Evolutionary conservation across 2,888 invertebrate species (phyloP).

Genomic region (Copidosoma aretas): DNA sequence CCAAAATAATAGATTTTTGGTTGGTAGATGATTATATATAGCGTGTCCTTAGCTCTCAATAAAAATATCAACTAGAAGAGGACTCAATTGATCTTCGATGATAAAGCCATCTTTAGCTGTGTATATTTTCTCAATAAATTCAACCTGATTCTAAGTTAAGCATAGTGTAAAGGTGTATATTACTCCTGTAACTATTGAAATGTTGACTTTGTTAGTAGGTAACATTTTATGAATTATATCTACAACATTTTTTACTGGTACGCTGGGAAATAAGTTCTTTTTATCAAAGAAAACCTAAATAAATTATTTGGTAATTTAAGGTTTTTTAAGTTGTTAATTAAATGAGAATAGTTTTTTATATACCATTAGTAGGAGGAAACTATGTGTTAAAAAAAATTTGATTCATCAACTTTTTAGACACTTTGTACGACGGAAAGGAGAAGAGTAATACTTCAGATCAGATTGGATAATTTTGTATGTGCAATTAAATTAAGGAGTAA

Average conservation of each 20-base stretch:
- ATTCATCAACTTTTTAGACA: not conserved
- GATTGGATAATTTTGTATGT: not conserved
- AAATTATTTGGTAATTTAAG: not conserved
- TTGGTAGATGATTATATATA: too few species aligned
- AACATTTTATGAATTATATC: not conserved
- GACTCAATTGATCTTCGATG: not conserved
- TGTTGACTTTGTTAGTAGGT: not conserved
- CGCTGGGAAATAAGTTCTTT: not conserved
- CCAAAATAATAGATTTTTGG: too few species aligned
- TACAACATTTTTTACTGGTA: not conserved
- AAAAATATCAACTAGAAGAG: not conserved
- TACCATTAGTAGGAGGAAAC: not conserved
- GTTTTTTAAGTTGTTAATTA: not conserved
- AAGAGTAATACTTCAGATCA: not conserved
- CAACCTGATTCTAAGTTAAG: not conserved
- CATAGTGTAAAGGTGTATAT: not conserved
- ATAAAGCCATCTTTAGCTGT: not conserved
- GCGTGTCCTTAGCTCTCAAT: too few species aligned
- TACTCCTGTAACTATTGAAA: not conserved
- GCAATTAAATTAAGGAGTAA: too few species aligned
- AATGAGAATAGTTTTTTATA: not conserved
- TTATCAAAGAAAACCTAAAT: not conserved
- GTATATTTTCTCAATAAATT: not conserved
- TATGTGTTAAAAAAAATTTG: not conserved
- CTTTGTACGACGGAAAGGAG: not conserved